Evolutionary conservation across 2,113 vertebrate species (phyloP), one percentile per base, ranked within the genome.

Genomic region (Oncorhynchus gorbuscha): DNA sequence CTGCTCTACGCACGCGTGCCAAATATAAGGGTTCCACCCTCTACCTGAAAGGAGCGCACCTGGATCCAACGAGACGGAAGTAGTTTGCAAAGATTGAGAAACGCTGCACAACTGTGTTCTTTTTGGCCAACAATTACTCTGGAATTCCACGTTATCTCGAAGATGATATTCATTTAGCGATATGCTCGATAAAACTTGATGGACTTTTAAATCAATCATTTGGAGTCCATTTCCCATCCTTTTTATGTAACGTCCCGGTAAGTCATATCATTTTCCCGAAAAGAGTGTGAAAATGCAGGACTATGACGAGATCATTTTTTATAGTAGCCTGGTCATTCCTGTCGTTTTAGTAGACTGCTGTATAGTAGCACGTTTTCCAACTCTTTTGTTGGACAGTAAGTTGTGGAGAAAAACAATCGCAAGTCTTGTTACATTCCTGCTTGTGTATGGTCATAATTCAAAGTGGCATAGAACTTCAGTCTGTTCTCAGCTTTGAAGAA

Each of bases 21-120:
- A 3, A 3, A 58, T 12, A 30, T 14, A 11, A 13, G 24, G 84
- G 78, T 87, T 48, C 87, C 89, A 76, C 89, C 90, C 77, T 78
- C 76, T 92, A 92, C 90, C 91, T 91, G 92, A 87, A 72, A 72
- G 79, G 69, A 86, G 87, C 94, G 79, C 95, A 97, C 96, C 96
- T 97, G 95, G 94, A 90, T 90, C 93, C 88, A 92, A 81, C 92
- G 48, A 87, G 77, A 92, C 93, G 94, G 95, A 94, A 95, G 93
- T 92, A 13, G 55, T 83, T 70, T 18, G 74, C 67, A 61, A 64
- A 79, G 73, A 72, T 75, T 69, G 68, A 64, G 30, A 3, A 51
- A 30, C 3, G 65, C 69, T 51, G 8, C 11, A 6, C 18, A 45
- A 76, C 67, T 22, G 45, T 24, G 51, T n/a, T 48, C 8, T 22